Percentiles rank a stretch among this genome's conserved stretches.
phyloP scores from a whole-genome alignment of 2,113 vertebrate species.

The Heterocephalus glaber region DNA sequence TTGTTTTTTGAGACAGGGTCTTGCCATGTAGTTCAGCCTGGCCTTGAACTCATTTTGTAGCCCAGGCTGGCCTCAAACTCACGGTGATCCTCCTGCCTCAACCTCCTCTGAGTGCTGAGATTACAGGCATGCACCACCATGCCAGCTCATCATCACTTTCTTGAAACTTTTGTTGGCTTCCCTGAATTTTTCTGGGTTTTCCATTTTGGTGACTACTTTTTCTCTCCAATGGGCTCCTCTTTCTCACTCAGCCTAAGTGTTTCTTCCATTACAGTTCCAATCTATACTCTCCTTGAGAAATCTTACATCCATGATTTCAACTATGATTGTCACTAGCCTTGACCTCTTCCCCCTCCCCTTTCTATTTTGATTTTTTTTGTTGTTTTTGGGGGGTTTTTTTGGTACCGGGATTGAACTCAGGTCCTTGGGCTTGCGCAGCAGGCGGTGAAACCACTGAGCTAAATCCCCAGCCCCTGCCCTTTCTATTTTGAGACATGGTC shows the following conservation, averaged over 20 bases:
- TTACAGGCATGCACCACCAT: not conserved
- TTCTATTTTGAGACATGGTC: not conserved
- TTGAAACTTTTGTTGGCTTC: constrained; percentile 25
- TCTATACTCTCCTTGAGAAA: not conserved
- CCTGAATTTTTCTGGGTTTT: not conserved
- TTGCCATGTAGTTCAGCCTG: not conserved
- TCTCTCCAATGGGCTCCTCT: not conserved
- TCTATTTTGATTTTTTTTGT: too few species aligned
- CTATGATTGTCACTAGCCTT: not conserved
- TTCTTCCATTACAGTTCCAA: constrained; percentile 23
- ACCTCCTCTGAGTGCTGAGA: not conserved
- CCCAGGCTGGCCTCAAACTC: not conserved
- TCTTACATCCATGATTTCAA: not conserved
- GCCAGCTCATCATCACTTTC: not conserved
- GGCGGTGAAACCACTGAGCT: too few species aligned
- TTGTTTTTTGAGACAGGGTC: not conserved
- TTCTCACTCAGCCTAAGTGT: constrained; percentile 31
- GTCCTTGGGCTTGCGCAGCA: too few species aligned
- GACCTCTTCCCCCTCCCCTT: not conserved
- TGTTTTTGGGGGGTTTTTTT: too few species aligned
- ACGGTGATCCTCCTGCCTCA: not conserved
- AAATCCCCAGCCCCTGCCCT: not conserved
- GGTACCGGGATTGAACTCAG: too few species aligned
- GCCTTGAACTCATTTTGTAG: not conserved
- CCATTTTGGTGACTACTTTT: not conserved